These are phyloP conservation scores for Chrysodeixis includens DNA, from an alignment of 2,888 invertebrate species.

Conservation along the genomic window DNA sequence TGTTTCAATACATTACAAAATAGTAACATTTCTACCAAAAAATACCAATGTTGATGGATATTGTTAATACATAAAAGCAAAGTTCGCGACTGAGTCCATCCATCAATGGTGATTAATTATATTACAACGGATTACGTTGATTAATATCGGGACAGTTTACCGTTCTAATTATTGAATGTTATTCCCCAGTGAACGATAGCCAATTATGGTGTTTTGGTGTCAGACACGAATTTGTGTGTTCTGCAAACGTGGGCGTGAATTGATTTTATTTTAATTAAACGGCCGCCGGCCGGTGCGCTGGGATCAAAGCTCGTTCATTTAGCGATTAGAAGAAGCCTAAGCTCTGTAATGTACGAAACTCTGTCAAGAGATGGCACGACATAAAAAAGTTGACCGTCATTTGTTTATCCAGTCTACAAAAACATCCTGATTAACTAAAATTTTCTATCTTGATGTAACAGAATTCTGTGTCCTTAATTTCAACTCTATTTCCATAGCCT, in stretches of 20 bases:
- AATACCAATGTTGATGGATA: not conserved
- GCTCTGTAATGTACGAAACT: too few relatives aligned
- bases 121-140: slow-evolving; percentile 1
- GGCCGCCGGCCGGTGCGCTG: too few relatives aligned
- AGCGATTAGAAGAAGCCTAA: too few relatives aligned
- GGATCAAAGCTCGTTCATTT: too few relatives aligned
- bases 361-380: too few relatives aligned
- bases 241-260: not conserved
- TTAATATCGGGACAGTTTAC: not conserved
- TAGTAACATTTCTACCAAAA: not conserved
- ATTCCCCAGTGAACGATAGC: slow-evolving; percentile 4
- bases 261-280: not conserved
- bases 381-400: too few relatives aligned
- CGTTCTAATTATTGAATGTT: slow-evolving; percentile 8
- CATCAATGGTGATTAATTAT: slow-evolving; percentile 2
- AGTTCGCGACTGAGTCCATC: not conserved
- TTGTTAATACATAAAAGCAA: too few relatives aligned
- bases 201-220: slow-evolving; percentile 4
- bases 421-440: too few relatives aligned
- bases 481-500: not conserved
- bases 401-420: too few relatives aligned
- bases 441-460: too few relatives aligned
- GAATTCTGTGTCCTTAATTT: too few relatives aligned
- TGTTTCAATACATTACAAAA: not conserved
- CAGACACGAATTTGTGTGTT: slow-evolving; percentile 1